phyloP scores from a whole-genome alignment of 2,888 invertebrate genomes.

The Perizoma flavofasciatum region DNA sequence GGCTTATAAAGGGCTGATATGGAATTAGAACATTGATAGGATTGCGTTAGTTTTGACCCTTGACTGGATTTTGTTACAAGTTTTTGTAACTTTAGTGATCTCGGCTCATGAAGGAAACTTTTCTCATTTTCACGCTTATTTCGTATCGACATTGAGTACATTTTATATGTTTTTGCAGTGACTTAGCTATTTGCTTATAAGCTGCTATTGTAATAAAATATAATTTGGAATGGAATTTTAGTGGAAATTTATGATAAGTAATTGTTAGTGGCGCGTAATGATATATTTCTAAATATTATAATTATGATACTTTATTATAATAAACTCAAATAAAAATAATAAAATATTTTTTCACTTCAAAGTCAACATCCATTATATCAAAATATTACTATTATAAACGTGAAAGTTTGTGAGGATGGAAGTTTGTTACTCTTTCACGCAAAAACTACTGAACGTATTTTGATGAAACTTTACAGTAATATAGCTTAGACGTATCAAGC shows the following conservation, averaged over 20 bases:
- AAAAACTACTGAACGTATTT: too few species aligned
- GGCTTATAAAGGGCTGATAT: background rate
- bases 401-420: too few species aligned
- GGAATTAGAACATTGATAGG: conserved; percentile 6
- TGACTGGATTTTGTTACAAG: conserved; percentile 7
- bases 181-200: conserved; percentile 2
- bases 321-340: too few species aligned
- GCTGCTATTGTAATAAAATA: conserved; percentile 29
- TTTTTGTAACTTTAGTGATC: conserved; percentile 14
- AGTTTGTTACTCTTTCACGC: too few species aligned
- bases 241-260: conserved; percentile 29
- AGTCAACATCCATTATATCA: too few species aligned
- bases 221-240: conserved; percentile 32
- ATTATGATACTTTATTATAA: too few species aligned
- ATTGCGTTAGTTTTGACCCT: conserved; percentile 5
- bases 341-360: too few species aligned
- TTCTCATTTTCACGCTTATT: conserved; percentile 10
- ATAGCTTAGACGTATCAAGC: too few species aligned
- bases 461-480: too few species aligned
- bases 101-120: conserved; percentile 11
- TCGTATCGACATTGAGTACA: background rate
- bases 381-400: too few species aligned
- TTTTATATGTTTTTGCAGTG: background rate
- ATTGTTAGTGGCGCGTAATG: conserved; percentile 8
- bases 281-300: conserved; percentile 9